Conservation (phyloP, 2,113 vertebrate species). For the Otus sunia region DNA sequence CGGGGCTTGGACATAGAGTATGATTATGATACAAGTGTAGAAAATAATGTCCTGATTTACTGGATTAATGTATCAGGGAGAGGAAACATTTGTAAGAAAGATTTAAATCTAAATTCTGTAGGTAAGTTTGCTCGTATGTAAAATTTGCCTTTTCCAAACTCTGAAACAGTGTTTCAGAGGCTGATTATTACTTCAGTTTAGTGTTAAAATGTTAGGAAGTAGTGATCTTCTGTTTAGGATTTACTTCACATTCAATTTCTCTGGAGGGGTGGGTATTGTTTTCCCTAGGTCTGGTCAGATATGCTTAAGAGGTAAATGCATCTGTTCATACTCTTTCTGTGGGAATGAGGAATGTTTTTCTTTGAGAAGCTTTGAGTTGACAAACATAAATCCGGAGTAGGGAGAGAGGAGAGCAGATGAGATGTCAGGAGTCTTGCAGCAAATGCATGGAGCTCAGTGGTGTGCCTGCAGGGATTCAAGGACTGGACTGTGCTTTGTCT, state of each 20-base stretch:
- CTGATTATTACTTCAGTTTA: not conserved
- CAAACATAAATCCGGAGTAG: not conserved
- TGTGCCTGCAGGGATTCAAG: not conserved
- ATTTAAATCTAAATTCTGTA: constrained; percentile 18
- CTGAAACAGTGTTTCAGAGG: not conserved
- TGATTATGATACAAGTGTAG: not conserved
- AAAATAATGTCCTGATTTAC: not conserved
- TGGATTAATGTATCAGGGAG: not conserved
- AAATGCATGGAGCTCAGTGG: not conserved
- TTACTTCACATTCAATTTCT: not conserved
- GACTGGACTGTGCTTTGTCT: not conserved
- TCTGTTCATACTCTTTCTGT: not conserved
- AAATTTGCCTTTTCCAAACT: not conserved
- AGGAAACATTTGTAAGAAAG: not conserved
- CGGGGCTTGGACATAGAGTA: constrained; percentile 16
- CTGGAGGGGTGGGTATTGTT: not conserved
- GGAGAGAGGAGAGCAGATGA: not conserved
- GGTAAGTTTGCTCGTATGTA: not conserved
- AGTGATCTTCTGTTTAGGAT: not conserved
- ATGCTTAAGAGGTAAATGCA: not conserved
- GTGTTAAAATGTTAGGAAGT: not conserved
- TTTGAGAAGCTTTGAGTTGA: not conserved
- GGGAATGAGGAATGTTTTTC: not conserved
- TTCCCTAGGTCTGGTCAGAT: not conserved
- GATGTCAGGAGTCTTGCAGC: not conserved